Evolutionary conservation across 2,797 vertebrate genomes (phyloP).

Genomic region (Macrochelys suwanniensis): DNA sequence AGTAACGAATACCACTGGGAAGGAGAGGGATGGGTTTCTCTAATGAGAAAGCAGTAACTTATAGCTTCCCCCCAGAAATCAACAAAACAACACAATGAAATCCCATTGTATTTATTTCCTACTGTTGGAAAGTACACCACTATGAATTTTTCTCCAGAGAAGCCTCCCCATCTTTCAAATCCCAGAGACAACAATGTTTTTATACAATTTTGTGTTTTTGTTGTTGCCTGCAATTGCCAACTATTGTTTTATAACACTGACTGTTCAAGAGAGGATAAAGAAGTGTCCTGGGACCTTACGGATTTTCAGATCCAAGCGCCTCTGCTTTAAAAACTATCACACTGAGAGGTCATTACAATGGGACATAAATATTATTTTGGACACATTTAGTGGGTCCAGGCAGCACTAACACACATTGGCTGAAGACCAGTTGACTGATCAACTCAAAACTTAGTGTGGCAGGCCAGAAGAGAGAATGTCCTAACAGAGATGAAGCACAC

Average conservation of each 20-base stretch:
- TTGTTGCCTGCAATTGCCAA: neutral
- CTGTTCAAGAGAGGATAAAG: neutral
- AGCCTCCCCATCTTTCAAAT: neutral
- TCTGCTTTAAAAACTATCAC: neutral
- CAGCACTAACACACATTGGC: neutral
- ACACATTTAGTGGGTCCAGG: neutral
- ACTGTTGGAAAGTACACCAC: neutral
- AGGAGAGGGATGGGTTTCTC: neutral
- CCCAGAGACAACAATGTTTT: neutral
- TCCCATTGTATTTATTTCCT: neutral
- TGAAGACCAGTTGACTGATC: neutral
- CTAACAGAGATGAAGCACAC: neutral
- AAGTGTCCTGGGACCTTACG: neutral
- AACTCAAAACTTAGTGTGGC: neutral
- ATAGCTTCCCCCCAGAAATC: neutral
- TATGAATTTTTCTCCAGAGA: neutral
- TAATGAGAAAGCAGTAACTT: neutral
- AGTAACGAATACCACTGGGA: neutral
- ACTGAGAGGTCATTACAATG: neutral
- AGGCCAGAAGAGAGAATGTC: neutral
- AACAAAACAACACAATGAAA: neutral
- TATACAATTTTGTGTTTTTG: neutral
- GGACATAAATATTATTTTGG: neutral
- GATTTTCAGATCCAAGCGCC: neutral
- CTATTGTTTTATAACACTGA: accelerated